Evolutionary conservation across 2,113 vertebrate species (phyloP), one percentile per base, ranked within the genome.

Genomic region (Tinamus guttatus): DNA sequence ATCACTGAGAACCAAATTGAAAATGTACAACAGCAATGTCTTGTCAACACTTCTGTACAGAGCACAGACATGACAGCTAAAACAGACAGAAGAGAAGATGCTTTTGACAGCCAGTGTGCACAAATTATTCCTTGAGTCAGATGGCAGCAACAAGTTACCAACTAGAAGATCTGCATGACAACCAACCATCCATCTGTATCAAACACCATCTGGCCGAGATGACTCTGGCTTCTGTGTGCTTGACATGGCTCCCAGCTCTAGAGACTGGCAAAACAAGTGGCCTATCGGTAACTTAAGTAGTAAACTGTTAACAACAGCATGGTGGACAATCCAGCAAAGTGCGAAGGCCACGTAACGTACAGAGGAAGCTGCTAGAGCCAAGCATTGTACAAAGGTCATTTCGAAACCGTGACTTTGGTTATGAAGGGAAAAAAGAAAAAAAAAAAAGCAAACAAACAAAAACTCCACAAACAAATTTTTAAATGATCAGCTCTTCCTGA

Each of bases 21-120:
- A 98, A 98, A 98, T 98, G 98, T 98, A 98, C 98, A 98, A 98
- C 98, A 98, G 98, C 97, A 98, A 98, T 98, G 98, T 98, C 98
- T 98, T 98, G 98, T 98, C 98, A 98, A 98, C 98, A 98, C 98
- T 98, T 98, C 98, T 98, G 98, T 98, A 98, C 98, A 98, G 98
- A 98, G 98, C 98, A 98, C 97, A 98, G 98, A 98, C 98, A 98
- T 98, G 98, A 98, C 98, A 98, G 98, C 98, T 98, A 98, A 98
- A 98, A 98, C 98, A 98, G 98, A 98, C 98, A 98, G 98, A 98
- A 98, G 97, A 98, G 97, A 98, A 98, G 98, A 98, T 98, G 98
- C 98, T 98, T 98, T 98, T 98, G 98, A 98, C 98, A 98, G 98
- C 98, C 98, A 98, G 98, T 96, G 98, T 97, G 98, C 98, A 98